Base-by-base conservation (phyloP, 2,797 vertebrate species). In the Cossypha dichroa region DNA sequence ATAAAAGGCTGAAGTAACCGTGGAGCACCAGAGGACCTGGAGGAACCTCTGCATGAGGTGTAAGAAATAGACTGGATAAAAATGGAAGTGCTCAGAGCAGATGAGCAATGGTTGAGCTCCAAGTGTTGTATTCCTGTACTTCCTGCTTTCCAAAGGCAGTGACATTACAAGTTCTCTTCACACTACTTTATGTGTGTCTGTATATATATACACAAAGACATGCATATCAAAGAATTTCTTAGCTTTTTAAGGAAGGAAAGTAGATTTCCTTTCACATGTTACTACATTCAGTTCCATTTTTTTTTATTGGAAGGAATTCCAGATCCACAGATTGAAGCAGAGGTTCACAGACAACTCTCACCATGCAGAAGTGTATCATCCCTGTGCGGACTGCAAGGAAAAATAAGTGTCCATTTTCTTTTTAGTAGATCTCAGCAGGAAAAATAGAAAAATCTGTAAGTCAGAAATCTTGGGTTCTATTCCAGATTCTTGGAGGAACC, bases 21-120 rank as follows among this genome's bases (percentile, higher is more conserved):
- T 43, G 68, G 33, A 21, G 25, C 45, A 51, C 38, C 15, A 13
- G 38, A 73, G 62, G 49, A 81, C 62, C 75, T 49, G 67, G 41
- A 84, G 34, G 49, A 88, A 86, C 55, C 45, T 84, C 48, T 88
- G 40, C 40, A 26, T 1, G 40, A 84, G 51, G 33, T 64, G 36
- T n/a, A 73, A 85, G 85, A 88, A 95, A 83, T 85, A 90, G 64
- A 48, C 17, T n/a, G 13, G 41, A 58, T 88, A 55, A 83, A 93
- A 94, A 85, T 54, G 54, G 56, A 85, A 94, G 56, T 23, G 46
- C 45, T 80, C 60, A 60, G 48, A 87, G 79, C 38, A 67, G 52
- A 82, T 67, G 21, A 85, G 60, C 34, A 67, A 31, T 11, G 17
- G 23, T 46, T 91, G 55, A 59, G 19, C 55, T 85, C 45, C n/a